Percentiles rank a stretch among this genome's conserved stretches.
Conservation (phyloP, 1,140 invertebrate species). For the Apis laboriosa region DNA sequence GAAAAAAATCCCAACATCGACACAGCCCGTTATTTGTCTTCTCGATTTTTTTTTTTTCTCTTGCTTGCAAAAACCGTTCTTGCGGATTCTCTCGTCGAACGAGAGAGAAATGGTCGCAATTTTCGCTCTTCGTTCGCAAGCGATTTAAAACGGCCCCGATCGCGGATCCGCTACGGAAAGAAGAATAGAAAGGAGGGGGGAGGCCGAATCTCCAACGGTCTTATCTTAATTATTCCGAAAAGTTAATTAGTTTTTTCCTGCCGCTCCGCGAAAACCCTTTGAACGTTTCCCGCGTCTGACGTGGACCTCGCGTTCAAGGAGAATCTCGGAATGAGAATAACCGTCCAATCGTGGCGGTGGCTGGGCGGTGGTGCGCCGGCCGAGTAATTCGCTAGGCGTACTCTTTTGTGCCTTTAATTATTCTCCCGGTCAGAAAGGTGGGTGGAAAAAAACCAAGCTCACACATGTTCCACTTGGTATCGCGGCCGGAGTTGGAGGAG, state of each 20-base stretch:
- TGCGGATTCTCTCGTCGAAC: no score
- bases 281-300: slow-evolving; percentile 68
- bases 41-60: no score
- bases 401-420: slow-evolving; percentile 69
- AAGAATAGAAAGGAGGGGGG: background rate
- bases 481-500: slow-evolving; percentile 17
- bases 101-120: no score
- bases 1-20: slow-evolving; percentile 16
- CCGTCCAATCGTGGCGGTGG: slow-evolving; percentile 63
- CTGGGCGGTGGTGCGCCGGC: slow-evolving; percentile 51
- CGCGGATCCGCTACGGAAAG: slow-evolving; percentile 1
- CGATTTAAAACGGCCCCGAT: no score
- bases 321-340: slow-evolving; percentile 69
- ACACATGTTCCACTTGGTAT: slow-evolving; percentile 41
- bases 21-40: background rate
- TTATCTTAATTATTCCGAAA: slow-evolving; percentile 78
- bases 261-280: slow-evolving; percentile 63
- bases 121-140: no score
- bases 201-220: slow-evolving; percentile 68
- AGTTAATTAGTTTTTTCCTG: slow-evolving; percentile 78
- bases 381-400: slow-evolving; percentile 68
- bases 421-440: slow-evolving; percentile 56
- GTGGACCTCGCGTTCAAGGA: slow-evolving; percentile 66
- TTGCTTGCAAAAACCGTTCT: no score
- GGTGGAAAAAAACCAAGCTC: slow-evolving; percentile 55